Conservation (phyloP, 2,113 vertebrate genomes). For the Cisticola juncidis region DNA sequence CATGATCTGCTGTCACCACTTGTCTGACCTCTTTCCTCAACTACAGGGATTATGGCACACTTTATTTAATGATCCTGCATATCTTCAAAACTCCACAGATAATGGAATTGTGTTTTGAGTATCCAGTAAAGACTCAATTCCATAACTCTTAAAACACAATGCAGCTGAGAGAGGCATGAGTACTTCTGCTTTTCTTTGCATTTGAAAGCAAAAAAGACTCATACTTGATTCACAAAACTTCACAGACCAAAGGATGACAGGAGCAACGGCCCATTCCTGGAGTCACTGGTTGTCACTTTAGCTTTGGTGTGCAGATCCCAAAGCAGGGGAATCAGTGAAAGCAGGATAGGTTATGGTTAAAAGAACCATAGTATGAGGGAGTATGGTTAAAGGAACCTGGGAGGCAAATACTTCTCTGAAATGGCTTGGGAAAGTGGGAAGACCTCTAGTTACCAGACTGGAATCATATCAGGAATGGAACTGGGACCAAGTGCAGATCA, state of each 20-base stretch:
- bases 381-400: neutral
- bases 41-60: neutral
- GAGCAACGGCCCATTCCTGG: neutral
- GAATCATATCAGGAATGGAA: neutral
- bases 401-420: neutral
- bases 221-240: neutral
- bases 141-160: neutral
- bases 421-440: neutral
- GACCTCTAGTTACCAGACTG: neutral
- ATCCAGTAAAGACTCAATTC: neutral
- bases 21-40: neutral
- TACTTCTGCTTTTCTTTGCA: neutral
- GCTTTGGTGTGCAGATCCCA: neutral
- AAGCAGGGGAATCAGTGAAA: neutral
- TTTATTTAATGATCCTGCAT: neutral
- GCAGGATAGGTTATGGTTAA: neutral
- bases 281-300: neutral
- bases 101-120: neutral
- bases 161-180: neutral
- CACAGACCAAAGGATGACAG: neutral
- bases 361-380: neutral
- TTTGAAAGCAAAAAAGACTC: neutral
- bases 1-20: rapidly evolving
- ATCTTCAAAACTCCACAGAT: neutral
- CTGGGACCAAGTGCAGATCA: neutral